phyloP scores from a whole-genome alignment of 64 coral and sea anemone genomes.

The Actinia equina region DNA sequence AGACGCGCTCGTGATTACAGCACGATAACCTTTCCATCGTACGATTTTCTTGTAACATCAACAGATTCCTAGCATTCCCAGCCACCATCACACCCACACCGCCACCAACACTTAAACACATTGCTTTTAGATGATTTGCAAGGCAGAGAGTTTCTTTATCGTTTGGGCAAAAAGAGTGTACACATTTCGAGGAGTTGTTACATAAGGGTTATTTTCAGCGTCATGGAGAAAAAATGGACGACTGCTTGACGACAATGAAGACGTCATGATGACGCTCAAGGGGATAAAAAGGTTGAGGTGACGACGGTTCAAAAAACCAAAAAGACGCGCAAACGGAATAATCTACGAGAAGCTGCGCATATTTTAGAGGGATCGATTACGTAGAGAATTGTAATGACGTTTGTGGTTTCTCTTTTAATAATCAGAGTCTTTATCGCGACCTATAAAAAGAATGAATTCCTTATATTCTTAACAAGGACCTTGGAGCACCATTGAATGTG shows the following conservation, averaged over 20 bases:
- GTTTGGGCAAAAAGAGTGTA: not conserved
- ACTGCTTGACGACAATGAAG: not conserved
- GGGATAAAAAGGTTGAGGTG: not conserved
- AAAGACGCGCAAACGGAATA: not conserved
- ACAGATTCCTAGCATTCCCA: not conserved
- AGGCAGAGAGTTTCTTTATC: not conserved
- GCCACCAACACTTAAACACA: not conserved
- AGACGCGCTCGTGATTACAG: not conserved
- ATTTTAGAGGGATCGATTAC: not conserved
- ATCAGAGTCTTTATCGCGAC: not conserved
- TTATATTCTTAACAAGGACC: not conserved
- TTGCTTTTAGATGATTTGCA: not conserved
- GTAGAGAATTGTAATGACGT: not conserved
- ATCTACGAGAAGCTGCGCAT: not conserved
- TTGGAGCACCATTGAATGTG: too few species aligned
- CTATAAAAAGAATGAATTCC: not conserved
- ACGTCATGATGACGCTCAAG: constrained; percentile 7
- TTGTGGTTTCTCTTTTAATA: not conserved
- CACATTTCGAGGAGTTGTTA: not conserved
- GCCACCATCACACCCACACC: not conserved
- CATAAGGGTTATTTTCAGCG: not conserved
- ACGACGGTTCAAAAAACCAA: not conserved
- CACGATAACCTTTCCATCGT: not conserved
- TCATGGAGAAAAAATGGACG: not conserved
- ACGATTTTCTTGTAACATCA: not conserved